These are phyloP conservation scores for Dryocosmus kuriphilus DNA, from an alignment of 2,888 invertebrate genomes.

Conservation along the genomic window DNA sequence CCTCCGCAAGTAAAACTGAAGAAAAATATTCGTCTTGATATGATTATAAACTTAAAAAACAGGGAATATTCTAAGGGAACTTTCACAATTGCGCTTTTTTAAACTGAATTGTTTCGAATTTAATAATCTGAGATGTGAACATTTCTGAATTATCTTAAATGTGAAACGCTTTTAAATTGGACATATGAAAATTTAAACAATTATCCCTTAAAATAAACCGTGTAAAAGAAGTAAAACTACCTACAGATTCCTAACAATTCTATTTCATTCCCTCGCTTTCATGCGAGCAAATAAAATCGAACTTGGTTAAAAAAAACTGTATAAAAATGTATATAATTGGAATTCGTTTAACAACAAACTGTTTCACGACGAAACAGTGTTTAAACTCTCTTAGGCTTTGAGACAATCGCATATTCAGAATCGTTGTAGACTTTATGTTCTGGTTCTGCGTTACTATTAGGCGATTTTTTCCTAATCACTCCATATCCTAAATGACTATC, in stretches of 20 bases:
- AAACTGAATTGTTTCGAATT: no score
- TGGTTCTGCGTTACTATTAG: constrained; percentile 76
- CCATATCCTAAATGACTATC: constrained; percentile 91
- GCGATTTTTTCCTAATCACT: constrained; percentile 83
- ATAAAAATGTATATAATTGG: background rate
- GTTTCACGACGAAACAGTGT: constrained; percentile 7
- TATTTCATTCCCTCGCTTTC: constrained; percentile 8
- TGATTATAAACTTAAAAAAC: background rate
- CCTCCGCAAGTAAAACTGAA: background rate
- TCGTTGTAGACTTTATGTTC: constrained; percentile 87
- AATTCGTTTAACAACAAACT: constrained; percentile 18
- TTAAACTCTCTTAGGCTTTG: constrained; percentile 91
- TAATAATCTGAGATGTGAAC: no score
- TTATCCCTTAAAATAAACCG: background rate
- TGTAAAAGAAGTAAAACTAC: background rate
- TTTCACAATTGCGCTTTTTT: no score
- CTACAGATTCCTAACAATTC: background rate
- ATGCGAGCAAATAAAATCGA: background rate
- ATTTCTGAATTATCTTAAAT: no score
- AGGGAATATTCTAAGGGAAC: constrained; percentile 3
- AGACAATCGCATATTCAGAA: constrained; percentile 89
- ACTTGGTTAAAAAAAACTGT: background rate
- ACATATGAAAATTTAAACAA: no score
- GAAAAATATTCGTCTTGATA: constrained; percentile 12
- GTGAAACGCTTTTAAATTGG: no score